These are phyloP conservation scores for Cololabis saira DNA, from an alignment of 2,113 vertebrate species.

Conservation along the genomic window DNA sequence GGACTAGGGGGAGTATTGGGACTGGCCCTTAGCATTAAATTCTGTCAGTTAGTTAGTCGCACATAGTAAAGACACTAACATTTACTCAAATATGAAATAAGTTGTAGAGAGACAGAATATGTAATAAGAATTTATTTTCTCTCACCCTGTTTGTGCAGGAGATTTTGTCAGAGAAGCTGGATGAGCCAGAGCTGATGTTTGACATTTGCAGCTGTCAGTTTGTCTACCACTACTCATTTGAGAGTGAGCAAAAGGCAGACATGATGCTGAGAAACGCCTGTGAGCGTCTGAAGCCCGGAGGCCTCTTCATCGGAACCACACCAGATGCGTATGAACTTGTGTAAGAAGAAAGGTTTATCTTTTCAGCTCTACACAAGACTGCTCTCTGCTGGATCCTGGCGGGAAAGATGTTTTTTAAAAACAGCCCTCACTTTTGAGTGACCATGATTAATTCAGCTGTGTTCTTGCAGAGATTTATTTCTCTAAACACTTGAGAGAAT, in stretches of 20 bases:
- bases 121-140: accelerated
- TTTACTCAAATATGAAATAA: too few relatives aligned
- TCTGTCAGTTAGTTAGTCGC: too few relatives aligned
- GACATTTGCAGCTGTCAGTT: conserved; percentile 98
- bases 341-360: conserved; percentile 83
- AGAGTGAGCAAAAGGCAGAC: conserved; percentile 91
- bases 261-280: conserved; percentile 97
- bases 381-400: not conserved
- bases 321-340: conserved; percentile 94
- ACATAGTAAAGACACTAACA: too few relatives aligned
- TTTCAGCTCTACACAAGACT: too few relatives aligned
- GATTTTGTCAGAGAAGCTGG: conserved; percentile 85
- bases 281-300: conserved; percentile 89
- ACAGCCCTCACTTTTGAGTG: not conserved
- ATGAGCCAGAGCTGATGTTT: conserved; percentile 82
- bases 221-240: conserved; percentile 97
- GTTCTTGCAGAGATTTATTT: too few relatives aligned
- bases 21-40: not conserved
- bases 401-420: too few relatives aligned
- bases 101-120: not conserved
- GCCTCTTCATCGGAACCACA: conserved; percentile 98
- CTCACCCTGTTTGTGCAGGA: conserved; percentile 78
- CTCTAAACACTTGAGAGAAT: too few relatives aligned
- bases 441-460: too few relatives aligned
- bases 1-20: too few relatives aligned